A percentile compares a stretch with the other conserved stretches of the same genome.
phyloP scores from a whole-genome alignment of 2,797 vertebrate species.

The Euthynnus affinis region DNA sequence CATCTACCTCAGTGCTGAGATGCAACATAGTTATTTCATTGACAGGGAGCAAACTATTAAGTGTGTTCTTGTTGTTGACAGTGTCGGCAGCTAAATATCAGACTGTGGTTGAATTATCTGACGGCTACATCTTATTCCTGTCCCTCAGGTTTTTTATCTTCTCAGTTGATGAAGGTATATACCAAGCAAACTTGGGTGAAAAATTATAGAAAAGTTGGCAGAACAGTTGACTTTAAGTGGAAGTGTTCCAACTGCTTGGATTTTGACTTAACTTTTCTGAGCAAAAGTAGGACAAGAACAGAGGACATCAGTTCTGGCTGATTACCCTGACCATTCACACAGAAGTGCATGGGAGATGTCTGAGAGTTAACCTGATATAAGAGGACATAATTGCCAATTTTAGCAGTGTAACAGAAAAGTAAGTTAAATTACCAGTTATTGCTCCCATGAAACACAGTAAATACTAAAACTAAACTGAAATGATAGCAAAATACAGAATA shows the following conservation, averaged over 20 bases:
- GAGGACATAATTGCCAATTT: slow-evolving; percentile 51
- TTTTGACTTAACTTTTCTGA: slow-evolving; percentile 38
- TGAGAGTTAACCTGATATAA: slow-evolving; percentile 34
- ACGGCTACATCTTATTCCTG: slow-evolving; percentile 4
- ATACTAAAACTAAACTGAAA: slow-evolving; percentile 48
- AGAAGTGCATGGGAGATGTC: slow-evolving; percentile 54
- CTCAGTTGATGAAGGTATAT: neutral
- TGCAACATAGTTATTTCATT: slow-evolving; percentile 40
- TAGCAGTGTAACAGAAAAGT: slow-evolving; percentile 16
- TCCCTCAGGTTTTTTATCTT: slow-evolving; percentile 17
- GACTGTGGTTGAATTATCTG: slow-evolving; percentile 28
- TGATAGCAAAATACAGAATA: slow-evolving; percentile 58
- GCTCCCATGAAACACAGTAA: slow-evolving; percentile 39
- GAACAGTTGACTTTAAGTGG: slow-evolving; percentile 39
- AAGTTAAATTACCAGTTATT: slow-evolving; percentile 18
- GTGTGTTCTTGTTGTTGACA: slow-evolving; percentile 22
- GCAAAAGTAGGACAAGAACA: slow-evolving; percentile 65
- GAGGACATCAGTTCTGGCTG: slow-evolving; percentile 64
- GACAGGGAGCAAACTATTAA: slow-evolving; percentile 27
- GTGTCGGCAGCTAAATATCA: slow-evolving; percentile 32
- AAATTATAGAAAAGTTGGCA: neutral
- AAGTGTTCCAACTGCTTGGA: slow-evolving; percentile 41
- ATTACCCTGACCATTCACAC: slow-evolving; percentile 66
- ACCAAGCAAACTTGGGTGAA: neutral
- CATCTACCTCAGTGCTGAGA: slow-evolving; percentile 37